These are phyloP conservation scores for Collichthys lucidus DNA, from an alignment of 2,113 vertebrate genomes.

Conservation along the genomic window DNA sequence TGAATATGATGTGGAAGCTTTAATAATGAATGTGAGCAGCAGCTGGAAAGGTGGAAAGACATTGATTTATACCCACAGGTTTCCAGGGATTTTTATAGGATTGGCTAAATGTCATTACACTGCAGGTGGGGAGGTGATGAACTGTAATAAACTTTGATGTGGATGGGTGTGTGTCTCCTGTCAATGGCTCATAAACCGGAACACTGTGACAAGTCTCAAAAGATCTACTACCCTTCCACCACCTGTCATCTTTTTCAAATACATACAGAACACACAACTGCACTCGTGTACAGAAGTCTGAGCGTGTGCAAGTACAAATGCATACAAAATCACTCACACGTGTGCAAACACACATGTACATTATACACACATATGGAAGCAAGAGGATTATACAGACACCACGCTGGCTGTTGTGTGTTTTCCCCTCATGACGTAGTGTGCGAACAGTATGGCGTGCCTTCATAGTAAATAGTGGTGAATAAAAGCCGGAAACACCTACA, in stretches of 20 bases:
- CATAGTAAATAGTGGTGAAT: constrained; percentile 36
- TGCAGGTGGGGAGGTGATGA: constrained; percentile 85
- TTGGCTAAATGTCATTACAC: constrained; percentile 87
- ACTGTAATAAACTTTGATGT: constrained; percentile 86
- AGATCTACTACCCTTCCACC: constrained; percentile 72
- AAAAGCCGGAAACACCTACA: constrained; percentile 23
- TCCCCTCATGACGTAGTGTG: constrained; percentile 15
- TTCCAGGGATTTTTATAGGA: constrained; percentile 85
- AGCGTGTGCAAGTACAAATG: constrained; percentile 33
- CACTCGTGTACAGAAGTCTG: constrained; percentile 28
- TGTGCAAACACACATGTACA: neutral
- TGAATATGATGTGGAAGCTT: constrained; percentile 79
- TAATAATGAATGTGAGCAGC: constrained; percentile 82
- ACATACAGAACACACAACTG: constrained; percentile 30
- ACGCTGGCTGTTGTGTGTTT: constrained; percentile 14
- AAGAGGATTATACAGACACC: neutral
- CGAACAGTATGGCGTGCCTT: constrained; percentile 21
- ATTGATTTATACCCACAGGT: constrained; percentile 84
- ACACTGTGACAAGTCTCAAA: constrained; percentile 77
- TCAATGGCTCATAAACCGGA: constrained; percentile 79
- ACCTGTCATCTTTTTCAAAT: constrained; percentile 70
- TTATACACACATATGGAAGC: constrained; percentile 2
- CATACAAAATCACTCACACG: constrained; percentile 3
- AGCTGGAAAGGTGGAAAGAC: constrained; percentile 81
- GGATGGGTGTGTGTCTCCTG: constrained; percentile 78